phyloP scores from a whole-genome alignment of 1,140 invertebrate genomes.

The Archivesica marissinica region DNA sequence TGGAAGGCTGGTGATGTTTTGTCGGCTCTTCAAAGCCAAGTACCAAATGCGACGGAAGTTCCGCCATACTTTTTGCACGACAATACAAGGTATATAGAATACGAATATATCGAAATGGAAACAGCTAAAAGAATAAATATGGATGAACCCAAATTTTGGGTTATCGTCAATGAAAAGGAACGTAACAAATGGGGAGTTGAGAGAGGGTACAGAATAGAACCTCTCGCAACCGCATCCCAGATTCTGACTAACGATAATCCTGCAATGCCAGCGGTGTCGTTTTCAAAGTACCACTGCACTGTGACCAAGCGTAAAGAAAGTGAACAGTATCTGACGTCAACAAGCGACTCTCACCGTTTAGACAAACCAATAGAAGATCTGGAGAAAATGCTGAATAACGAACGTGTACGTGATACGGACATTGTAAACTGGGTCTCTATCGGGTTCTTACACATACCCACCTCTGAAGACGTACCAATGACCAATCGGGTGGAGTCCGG shows the following conservation, averaged over 20 bases:
- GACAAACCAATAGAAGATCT: conserved; percentile 39
- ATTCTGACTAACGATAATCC: conserved; percentile 39
- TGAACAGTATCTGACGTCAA: conserved; percentile 38
- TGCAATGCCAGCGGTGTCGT: conserved; percentile 50
- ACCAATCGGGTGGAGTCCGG: conserved; percentile 24
- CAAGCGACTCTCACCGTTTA: conserved; percentile 43
- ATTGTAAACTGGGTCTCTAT: conserved; percentile 61
- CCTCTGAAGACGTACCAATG: conserved; percentile 60
- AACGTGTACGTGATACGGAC: conserved; percentile 37
- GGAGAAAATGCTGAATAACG: conserved; percentile 42
- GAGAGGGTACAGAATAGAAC: conserved; percentile 48
- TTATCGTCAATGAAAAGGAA: conserved; percentile 46
- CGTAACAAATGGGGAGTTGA: conserved; percentile 59
- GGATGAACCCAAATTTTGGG: conserved; percentile 53
- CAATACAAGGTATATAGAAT: conserved; percentile 57
- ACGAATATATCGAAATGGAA: conserved; percentile 46
- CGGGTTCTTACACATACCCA: conserved; percentile 59
- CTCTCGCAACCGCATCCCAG: conserved; percentile 37
- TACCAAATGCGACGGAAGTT: not conserved
- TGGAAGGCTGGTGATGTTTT: conserved; percentile 25
- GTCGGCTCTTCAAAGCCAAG: conserved; percentile 26
- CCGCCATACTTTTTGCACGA: conserved; percentile 56
- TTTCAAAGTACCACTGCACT: conserved; percentile 57
- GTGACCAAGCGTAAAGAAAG: conserved; percentile 53
- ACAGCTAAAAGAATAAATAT: conserved; percentile 30